Base-by-base conservation (phyloP, 2,797 vertebrate species). In the Chelidonichthys spinosus region DNA sequence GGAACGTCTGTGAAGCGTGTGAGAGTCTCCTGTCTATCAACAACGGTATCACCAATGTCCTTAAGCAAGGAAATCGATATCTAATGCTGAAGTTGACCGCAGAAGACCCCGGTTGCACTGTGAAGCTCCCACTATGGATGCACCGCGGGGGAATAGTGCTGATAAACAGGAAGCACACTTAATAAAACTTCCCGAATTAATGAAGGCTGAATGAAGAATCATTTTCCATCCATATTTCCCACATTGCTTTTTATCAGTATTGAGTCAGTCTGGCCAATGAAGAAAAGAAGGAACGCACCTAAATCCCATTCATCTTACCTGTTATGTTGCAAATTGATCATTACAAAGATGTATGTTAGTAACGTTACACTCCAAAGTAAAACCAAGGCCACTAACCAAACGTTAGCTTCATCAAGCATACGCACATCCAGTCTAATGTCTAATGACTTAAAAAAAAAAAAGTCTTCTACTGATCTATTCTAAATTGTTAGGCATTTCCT, bases 11-110 rank as follows among this genome's bases (percentile, higher is more conserved):
- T 50, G 68, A 70, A 55, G 46, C 1, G 54, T 66, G 58, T 63
- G 66, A 69, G 61, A 10, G 8, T 71, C 56, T 60, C 50, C 60
- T 63, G 73, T 78, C 84, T 66, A 61, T 82, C 82, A 84, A 55
- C 67, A 74, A 50, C 52, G 63, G 49, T 8, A 76, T 72, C 69
- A 59, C 60, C 50, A 46, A 76, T 58, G 75, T 81, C 62, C 73
- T 84, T 55, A 50, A 76, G 56, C 64, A n/a, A 63, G 65, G 43
- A 81, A 85, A 86, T 89, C 74, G 59, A 79, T 86, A 87, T 68
- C 4, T 74, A 78, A 85, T 78, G 77, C 62, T 76, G 56, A 68
- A 73, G 66, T 69, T 67, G 79, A 76, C 71, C 47, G 65, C 55
- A 72, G 65, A 67, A 60, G 72, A 78, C 53, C 69, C 42, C 55